Evolutionary conservation across 2,797 vertebrate species (phyloP), one percentile per base, ranked within the genome.

Genomic region (Sardinella longiceps): DNA sequence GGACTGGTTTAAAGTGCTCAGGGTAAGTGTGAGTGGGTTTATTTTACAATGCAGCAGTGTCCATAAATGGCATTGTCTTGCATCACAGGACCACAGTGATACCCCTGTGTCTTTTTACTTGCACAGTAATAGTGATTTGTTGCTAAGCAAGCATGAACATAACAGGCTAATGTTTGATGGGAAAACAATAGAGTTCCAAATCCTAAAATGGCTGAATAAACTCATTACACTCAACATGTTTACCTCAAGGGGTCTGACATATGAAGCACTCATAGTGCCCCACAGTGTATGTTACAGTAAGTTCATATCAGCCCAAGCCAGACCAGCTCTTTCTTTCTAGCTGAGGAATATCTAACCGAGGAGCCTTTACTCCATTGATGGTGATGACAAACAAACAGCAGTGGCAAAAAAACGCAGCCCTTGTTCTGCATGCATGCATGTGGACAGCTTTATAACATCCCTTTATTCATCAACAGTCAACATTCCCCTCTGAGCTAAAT

Each of bases 1-100:
- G 77, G 45, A 80, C 81, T 80, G 87, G 48, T 83, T 30, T 90
- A 88, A 90, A 88, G 87, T 87, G 89, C 87, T 88, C 60, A 83
- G 66, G 86, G 53, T 66, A 45, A 84, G 80, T 25, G 87, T 83
- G 87, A 86, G 25, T 10, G n/a, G 20, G 43, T 43, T 7, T 11
- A 83, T 74, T 58, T 86, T 23, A 82, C 37, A 30, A 66, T 84
- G 85, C 83, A 88, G 80, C 60, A 80, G 14, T 33, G 63, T 70
- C 63, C 33, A 39, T 39, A 77, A 77, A 77, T 43, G 18, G 20
- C 37, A 43, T 77, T 43, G 37, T 77, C 70, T 77, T 23, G 70
- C 33, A 20, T 43, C 33, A 77, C 70, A 74, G 30, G 14, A 74
- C 15, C 33, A 15, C 4, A 37, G 70, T 43, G 66, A 70, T 37